Evolutionary conservation across 2,888 invertebrate species (phyloP), one percentile per base, ranked within the genome.

Genomic region (Drymonia ruficornis): DNA sequence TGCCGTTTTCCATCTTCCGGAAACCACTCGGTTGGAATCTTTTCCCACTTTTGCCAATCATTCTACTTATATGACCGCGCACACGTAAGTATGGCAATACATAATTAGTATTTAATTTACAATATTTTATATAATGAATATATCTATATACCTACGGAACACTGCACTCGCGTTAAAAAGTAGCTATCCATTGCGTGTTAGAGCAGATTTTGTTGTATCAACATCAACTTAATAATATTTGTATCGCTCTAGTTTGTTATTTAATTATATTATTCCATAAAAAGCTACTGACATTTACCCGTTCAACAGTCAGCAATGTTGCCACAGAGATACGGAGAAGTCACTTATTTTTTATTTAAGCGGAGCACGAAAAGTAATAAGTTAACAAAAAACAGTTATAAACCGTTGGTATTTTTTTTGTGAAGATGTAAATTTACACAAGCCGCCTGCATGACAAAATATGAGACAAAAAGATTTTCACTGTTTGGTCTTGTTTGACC

Each of bases 221-320:
- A 23, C n/a, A 2, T 46, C 8, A n/a, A n/a, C n/a, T n/a, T n/a
- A n/a, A 46, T 46, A 65, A 60, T 59, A 61, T 61, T 69, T 59
- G 61, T 45, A 71, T 55, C 72, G 72, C 62, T 70, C 72, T 68
- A 68, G 57, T 71, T 65, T 43, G 34, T 59, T 55, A 51, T 66
- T 63, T 66, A 65, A 71, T 70, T 65, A 23, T 46, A 55, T 47
- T 43, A 63, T 55, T 61, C 54, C 44, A 61, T 54, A 49, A 58
- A 54, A 62, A 65, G 23, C 49, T 13, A 53, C 55, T 63, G 60
- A 56, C 53, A 57, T 59, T 56, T 56, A 51, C 53, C 50, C 49
- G 62, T 36, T 59, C 46, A 48, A 50, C 31, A 50, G 49, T 58
- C 45, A 50, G 61, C 53, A 43, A 6, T 18, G 49, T 45, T 60